Base-by-base conservation (phyloP, 2,113 vertebrate genomes). In the Pollimyrus isidori region DNA sequence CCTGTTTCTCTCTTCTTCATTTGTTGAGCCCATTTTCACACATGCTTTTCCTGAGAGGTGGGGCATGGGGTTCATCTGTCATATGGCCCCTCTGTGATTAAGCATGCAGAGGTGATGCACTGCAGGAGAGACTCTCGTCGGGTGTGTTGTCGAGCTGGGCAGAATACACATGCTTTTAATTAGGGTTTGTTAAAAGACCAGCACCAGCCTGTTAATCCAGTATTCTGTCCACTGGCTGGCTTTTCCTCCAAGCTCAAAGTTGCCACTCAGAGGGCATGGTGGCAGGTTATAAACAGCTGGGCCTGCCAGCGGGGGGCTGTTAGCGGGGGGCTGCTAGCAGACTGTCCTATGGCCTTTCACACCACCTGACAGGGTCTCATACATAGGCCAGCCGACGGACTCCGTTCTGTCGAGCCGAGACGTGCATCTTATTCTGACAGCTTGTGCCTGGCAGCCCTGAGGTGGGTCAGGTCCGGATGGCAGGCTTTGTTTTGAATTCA, bases 81-180 rank as follows among this genome's bases (percentile, higher is more conserved):
- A 30, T 89, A 50, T 89, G 52, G 80, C 23, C n/a, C 45, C 7
- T 17, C 17, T 13, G 26, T 45, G 46, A 30, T 62, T 50, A 19
- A 46, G 7, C 0, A 3, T 5, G 23, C 62, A 83, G 52, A 62
- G 56, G 87, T 90, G 84, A 90, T 88, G 88, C 82, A 87, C 87
- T 90, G 48, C 42, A 87, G 48, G 48, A 42, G n/a, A 85, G 13
- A 2, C 6, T 50, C 73, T 88, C 83, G 30, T 42, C 48, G 48
- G 42, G n/a, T 39, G 50, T 56, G 86, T 86, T 56, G 86, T 86
- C 90, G 52, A 52, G 48, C 49, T 62, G 46, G 23, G 39, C 58
- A 86, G 42, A 89, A 89, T 73, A 45, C 42, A 88, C 86, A 50
- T 82, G 80, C 19, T 53, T 88, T 89, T 90, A 83, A 89, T 90